phyloP scores from a whole-genome alignment of 1,140 invertebrate genomes.

The Chrysomallon squamiferum region DNA sequence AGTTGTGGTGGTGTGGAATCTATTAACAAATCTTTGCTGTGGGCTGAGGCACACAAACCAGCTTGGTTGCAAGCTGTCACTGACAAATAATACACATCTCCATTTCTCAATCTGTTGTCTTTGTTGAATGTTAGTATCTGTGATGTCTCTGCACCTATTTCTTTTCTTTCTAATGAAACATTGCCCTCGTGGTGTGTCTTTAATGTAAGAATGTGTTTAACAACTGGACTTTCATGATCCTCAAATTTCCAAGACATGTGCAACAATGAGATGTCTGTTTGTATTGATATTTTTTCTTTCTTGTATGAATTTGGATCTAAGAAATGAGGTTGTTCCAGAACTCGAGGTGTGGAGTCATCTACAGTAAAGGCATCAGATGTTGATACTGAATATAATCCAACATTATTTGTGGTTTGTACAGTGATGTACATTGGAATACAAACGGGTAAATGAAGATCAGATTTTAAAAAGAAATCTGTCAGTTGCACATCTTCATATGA shows the following conservation, averaged over 20 bases:
- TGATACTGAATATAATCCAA: conserved; percentile 12
- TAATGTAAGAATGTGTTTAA: conserved; percentile 19
- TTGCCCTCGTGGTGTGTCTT: conserved; percentile 26
- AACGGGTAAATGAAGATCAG: conserved; percentile 15
- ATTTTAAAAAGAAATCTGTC: conserved; percentile 9
- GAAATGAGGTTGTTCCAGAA: conserved; percentile 11
- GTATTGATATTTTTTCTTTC: neutral
- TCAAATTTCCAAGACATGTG: conserved; percentile 30
- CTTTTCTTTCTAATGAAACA: conserved; percentile 4
- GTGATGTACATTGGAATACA: conserved; percentile 23
- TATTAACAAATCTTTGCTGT: conserved; percentile 17
- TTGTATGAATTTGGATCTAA: neutral
- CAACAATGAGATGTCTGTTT: conserved; percentile 32
- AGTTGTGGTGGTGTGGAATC: conserved; percentile 36
- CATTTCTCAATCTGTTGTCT: conserved; percentile 16
- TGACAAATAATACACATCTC: conserved; percentile 26
- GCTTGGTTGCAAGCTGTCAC: conserved; percentile 43
- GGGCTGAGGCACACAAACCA: conserved; percentile 25
- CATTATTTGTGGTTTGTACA: conserved; percentile 30
- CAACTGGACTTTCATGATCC: conserved; percentile 38
- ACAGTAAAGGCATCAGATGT: conserved; percentile 31
- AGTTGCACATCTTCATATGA: conserved; percentile 7
- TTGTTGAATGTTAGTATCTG: conserved; percentile 4
- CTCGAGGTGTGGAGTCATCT: conserved; percentile 22
- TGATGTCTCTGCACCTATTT: conserved; percentile 12